Percentiles rank a stretch among this genome's conserved stretches.
Evolutionary conservation across 2,113 vertebrate species (phyloP).

Genomic region (Butastur rufipennis): DNA sequence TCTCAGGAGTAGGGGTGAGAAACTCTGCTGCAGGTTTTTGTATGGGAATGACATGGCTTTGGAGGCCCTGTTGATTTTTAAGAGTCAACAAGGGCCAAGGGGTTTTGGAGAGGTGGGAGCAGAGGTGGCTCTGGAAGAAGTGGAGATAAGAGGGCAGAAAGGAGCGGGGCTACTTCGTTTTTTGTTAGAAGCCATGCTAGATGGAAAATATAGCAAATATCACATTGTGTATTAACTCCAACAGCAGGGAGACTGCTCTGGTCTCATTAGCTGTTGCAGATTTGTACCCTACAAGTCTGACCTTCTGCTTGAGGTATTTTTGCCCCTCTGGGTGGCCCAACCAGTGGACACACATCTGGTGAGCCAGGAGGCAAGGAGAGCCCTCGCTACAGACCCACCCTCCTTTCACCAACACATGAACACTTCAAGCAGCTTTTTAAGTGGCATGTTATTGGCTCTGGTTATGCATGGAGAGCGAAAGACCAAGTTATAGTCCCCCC

Average conservation of each 20-base stretch:
- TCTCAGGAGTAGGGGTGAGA: background rate
- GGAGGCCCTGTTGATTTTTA: background rate
- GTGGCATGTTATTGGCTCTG: background rate
- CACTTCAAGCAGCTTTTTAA: background rate
- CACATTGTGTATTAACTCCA: background rate
- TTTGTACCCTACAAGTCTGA: background rate
- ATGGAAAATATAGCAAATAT: background rate
- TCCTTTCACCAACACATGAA: background rate
- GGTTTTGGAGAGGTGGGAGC: background rate
- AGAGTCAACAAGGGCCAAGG: background rate
- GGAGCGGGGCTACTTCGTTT: accelerated
- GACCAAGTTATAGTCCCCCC: background rate
- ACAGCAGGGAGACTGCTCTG: background rate
- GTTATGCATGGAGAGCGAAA: background rate
- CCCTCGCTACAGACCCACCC: background rate
- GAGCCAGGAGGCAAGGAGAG: background rate
- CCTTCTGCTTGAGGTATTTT: background rate
- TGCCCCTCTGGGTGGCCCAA: background rate
- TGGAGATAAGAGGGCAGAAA: background rate
- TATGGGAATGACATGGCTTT: background rate
- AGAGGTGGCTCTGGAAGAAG: background rate
- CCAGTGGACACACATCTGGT: background rate
- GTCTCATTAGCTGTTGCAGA: background rate
- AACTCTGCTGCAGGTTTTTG: background rate
- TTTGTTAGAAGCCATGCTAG: background rate